Evolutionary conservation across 2,888 invertebrate genomes (phyloP).

Genomic region (Phaonia tiefii): DNA sequence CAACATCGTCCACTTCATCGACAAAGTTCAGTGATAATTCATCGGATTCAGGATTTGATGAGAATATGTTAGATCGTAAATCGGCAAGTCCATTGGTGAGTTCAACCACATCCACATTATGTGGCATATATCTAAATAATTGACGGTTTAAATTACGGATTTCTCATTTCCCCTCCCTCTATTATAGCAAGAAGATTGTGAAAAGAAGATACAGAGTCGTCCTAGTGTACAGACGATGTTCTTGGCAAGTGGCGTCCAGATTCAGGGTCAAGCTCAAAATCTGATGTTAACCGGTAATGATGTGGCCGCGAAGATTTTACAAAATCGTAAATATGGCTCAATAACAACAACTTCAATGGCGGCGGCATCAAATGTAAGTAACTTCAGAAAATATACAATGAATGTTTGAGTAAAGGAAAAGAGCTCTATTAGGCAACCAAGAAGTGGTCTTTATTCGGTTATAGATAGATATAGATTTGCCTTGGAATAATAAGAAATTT

Average conservation of each 20-base stretch:
- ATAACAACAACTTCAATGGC: slow-evolving; percentile 35
- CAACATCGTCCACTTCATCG: slow-evolving; percentile 74
- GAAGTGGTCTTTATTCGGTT: too few relatives aligned
- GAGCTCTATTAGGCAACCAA: too few relatives aligned
- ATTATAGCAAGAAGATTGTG: slow-evolving; percentile 75
- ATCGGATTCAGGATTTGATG: slow-evolving; percentile 88
- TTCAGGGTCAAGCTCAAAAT: slow-evolving; percentile 75
- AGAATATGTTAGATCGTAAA: slow-evolving; percentile 80
- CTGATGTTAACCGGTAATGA: slow-evolving; percentile 76
- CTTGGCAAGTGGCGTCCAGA: slow-evolving; percentile 75
- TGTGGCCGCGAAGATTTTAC: slow-evolving; percentile 75
- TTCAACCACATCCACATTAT: slow-evolving; percentile 27
- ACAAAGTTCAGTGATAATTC: slow-evolving; percentile 84
- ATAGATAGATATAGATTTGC: too few relatives aligned
- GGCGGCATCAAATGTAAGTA: slow-evolving; percentile 52
- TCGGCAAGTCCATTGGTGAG: slow-evolving; percentile 78
- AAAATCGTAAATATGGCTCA: slow-evolving; percentile 71
- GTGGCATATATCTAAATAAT: not conserved
- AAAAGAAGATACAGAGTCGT: slow-evolving; percentile 72
- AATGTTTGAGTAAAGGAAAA: too few relatives aligned
- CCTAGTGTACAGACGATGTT: slow-evolving; percentile 74
- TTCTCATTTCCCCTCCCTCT: slow-evolving; percentile 25
- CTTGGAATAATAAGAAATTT: too few relatives aligned
- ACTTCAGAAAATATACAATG: too few relatives aligned
- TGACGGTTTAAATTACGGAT: not conserved